Evolutionary conservation across 1,140 invertebrate species (phyloP).

Genomic region (Pseudobourletiella spinata): DNA sequence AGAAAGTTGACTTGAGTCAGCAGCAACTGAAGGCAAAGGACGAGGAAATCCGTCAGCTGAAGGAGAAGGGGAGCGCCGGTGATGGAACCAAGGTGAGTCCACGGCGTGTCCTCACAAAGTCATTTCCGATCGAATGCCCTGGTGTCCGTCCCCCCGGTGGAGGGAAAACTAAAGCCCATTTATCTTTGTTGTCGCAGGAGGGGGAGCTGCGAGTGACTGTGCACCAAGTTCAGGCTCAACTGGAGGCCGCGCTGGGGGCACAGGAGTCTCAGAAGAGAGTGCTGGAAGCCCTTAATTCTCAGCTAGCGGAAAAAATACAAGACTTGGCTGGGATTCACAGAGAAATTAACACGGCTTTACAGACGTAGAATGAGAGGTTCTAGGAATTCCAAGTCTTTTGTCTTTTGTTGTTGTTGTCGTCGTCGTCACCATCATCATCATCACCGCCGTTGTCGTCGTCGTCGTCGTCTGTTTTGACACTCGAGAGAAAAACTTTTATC

Average conservation of each 20-base stretch:
- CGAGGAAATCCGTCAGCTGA: constrained; percentile 51
- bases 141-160: neutral
- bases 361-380: too few relatives aligned
- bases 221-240: constrained; percentile 59
- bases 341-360: constrained; percentile 67
- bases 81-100: constrained; percentile 27
- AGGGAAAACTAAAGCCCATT: neutral
- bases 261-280: constrained; percentile 77
- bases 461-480: too few relatives aligned
- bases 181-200: too few relatives aligned
- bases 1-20: constrained; percentile 60
- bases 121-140: neutral
- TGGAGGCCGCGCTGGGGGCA: constrained; percentile 67
- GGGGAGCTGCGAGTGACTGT: constrained; percentile 58
- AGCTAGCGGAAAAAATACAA: constrained; percentile 72
- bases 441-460: too few relatives aligned
- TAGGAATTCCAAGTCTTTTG: too few relatives aligned
- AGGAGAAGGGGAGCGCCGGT: constrained; percentile 21
- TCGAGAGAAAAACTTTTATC: too few relatives aligned
- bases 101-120: neutral
- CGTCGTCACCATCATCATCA: too few relatives aligned
- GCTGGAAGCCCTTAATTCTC: constrained; percentile 70
- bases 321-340: constrained; percentile 75
- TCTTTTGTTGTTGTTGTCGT: too few relatives aligned
- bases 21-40: constrained; percentile 64